Base-by-base conservation (phyloP, 2,888 invertebrate species). In the Amblyjoppa proteus region DNA sequence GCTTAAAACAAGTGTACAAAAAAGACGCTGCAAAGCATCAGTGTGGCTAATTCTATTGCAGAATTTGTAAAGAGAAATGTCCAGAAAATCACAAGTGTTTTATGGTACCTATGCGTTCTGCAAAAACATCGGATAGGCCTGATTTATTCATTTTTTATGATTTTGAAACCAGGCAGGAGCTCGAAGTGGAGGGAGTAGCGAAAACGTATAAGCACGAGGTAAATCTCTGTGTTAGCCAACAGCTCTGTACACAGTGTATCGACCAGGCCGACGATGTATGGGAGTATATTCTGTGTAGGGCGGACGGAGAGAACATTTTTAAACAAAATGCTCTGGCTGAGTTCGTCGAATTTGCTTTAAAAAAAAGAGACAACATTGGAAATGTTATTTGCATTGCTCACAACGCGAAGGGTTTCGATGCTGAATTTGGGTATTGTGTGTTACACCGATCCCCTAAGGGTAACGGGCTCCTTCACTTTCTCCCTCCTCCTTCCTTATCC, bases 111-210 rank as follows among this genome's bases (percentile, higher is more conserved):
- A 6, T 49, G 49, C 49, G 16, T 3, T 16, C 49, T 31, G 64
- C 20, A 2, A 56, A 56, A 56, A n/a, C 20, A 20, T 4, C n/a
- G 56, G 20, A 56, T 20, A 2, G n/a, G 7, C 56, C 56, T 4
- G 56, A 56, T 20, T 56, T 56, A 20, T 56, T 56, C 20, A 56
- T 56, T n/a, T 56, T 20, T 20, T 56, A 56, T 3, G 56, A 64
- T 64, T 34, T 64, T 34, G 64, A 64, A 64, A 64, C 64, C 7
- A 34, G 64, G 2, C 64, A 64, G 64, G 64, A 64, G 25, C 20
- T 13, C 20, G n/a, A n/a, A 56, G 56, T 56, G 3, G 34, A n/a
- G 6, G 64, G 64, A 3, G 16, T 64, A 16, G 31, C 34, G 5
- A 34, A 16, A 5, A n/a, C 16, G n/a, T 64, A 16, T 34, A 11